Evolutionary conservation across 2,888 invertebrate genomes (phyloP), one percentile per base, ranked within the genome.

Genomic region (Pilophorus perplexus): DNA sequence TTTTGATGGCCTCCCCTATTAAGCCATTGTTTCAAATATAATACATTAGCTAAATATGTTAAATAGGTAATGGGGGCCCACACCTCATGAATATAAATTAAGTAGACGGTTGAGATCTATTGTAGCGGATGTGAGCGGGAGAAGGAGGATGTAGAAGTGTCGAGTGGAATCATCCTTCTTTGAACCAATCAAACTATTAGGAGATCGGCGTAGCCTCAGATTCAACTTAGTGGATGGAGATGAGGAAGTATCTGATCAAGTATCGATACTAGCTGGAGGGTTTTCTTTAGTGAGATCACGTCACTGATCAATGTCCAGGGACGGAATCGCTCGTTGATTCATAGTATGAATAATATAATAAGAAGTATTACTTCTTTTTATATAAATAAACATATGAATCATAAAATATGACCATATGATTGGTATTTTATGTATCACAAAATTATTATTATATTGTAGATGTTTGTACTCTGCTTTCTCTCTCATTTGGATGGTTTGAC

Each of bases 81-180:
- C 62, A 46, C 46, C 62, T 62, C 62, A 62, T 62, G 62, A 62
- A 62, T 62, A 62, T 62, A 62, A 62, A 62, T 62, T 62, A 62
- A 55, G 44, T 59, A 59, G 62, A 62, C 62, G 14, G 27, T 46
- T 28, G 48, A 48, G 62, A 62, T 28, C 62, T 46, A 46, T 37
- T 23, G 6, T 28, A 28, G 62, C 62, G 62, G 62, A 62, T 62
- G 62, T 46, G 62, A 62, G 46, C 55, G 38, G 20, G 55, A 55
- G 55, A 42, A 28, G 64, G 64, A 52, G 64, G 64, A 65, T 62
- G 60, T 62, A 22, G 44, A 42, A 40, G 54, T 65, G 64, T 65
- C 64, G 64, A 65, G 64, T 65, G 64, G 64, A 54, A 54, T 65
- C 64, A 65, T 65, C 64, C 64, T 54, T 65, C 64, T 65, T 42